Percentiles rank a stretch among this genome's conserved stretches.
These are phyloP conservation scores for Oxyteleia sp. DNA, from an alignment of 2,888 invertebrate species.

Conservation along the genomic window DNA sequence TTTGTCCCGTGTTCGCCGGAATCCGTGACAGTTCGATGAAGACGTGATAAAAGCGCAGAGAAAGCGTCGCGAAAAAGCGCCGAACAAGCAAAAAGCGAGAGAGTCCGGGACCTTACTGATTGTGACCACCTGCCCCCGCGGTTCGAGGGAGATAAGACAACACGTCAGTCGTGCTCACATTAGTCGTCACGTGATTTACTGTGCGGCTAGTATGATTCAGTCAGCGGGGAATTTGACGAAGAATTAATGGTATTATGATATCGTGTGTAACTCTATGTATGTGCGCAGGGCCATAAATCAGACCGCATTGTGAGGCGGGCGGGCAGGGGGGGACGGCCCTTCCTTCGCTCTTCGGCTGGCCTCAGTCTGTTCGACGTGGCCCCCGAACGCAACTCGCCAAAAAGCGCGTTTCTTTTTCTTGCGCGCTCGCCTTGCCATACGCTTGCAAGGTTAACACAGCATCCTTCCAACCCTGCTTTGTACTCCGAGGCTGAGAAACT, in stretches of 20 bases:
- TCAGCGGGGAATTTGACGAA: slow-evolving; percentile 88
- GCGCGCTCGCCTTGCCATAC: slow-evolving; percentile 3
- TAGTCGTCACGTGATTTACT: slow-evolving; percentile 87
- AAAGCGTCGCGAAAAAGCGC: slow-evolving; percentile 66
- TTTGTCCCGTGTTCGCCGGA: slow-evolving; percentile 37
- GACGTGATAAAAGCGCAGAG: slow-evolving; percentile 55
- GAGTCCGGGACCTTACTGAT: slow-evolving; percentile 62
- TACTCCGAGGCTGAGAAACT: slow-evolving; percentile 39
- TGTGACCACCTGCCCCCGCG: slow-evolving; percentile 85
- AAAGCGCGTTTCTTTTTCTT: slow-evolving; percentile 73
- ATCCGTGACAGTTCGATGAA: slow-evolving; percentile 40
- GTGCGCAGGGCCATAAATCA: no score
- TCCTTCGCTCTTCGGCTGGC: slow-evolving; percentile 82
- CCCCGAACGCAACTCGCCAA: slow-evolving; percentile 78
- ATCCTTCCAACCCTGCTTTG: slow-evolving; percentile 55
- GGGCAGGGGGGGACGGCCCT: no score
- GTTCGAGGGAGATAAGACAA: slow-evolving; percentile 84
- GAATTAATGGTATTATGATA: slow-evolving; percentile 88
- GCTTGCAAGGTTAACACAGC: slow-evolving; percentile 50
- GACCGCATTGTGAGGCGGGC: no score
- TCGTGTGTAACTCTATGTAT: no score
- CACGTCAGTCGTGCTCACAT: slow-evolving; percentile 85
- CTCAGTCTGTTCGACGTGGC: slow-evolving; percentile 84
- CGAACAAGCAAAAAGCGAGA: slow-evolving; percentile 38
- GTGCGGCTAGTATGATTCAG: slow-evolving; percentile 87